Percentiles rank a stretch among this genome's conserved stretches.
phyloP scores from a whole-genome alignment of 2,113 vertebrate genomes.

The Sigmodon hispidus region DNA sequence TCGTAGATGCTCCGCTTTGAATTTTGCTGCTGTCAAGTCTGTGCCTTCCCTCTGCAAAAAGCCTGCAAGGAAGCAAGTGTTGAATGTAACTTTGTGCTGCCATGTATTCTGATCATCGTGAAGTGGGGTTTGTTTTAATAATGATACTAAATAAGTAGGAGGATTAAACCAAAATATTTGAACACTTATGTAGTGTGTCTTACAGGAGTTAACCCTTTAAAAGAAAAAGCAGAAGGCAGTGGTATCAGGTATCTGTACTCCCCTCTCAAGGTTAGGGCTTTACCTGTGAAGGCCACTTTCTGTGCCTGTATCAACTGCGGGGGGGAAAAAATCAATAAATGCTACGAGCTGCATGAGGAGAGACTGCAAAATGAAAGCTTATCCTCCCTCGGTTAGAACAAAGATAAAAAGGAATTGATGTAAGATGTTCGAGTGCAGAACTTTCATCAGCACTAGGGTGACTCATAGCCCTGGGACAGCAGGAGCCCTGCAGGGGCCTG shows the following conservation, averaged over 20 bases:
- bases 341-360: neutral
- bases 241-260: neutral
- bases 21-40: neutral
- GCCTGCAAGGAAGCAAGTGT: neutral
- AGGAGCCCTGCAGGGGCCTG: neutral
- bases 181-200: neutral
- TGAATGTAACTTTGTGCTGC: neutral
- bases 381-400: neutral
- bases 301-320: neutral
- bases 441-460: neutral
- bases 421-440: neutral
- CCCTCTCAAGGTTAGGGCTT: constrained; percentile 16
- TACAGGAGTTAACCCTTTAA: neutral
- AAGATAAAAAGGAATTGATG: constrained; percentile 33
- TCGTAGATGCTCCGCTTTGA: constrained; percentile 16
- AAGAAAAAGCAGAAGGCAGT: neutral
- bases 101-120: neutral
- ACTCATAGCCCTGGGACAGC: neutral
- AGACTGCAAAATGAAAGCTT: constrained; percentile 38
- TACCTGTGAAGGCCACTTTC: neutral
- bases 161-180: neutral
- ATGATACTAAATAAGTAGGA: neutral
- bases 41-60: neutral
- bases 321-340: neutral
- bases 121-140: neutral